Evolutionary conservation across 2,113 vertebrate species (phyloP), one percentile per base, ranked within the genome.

Genomic region (Eolophus roseicapilla): DNA sequence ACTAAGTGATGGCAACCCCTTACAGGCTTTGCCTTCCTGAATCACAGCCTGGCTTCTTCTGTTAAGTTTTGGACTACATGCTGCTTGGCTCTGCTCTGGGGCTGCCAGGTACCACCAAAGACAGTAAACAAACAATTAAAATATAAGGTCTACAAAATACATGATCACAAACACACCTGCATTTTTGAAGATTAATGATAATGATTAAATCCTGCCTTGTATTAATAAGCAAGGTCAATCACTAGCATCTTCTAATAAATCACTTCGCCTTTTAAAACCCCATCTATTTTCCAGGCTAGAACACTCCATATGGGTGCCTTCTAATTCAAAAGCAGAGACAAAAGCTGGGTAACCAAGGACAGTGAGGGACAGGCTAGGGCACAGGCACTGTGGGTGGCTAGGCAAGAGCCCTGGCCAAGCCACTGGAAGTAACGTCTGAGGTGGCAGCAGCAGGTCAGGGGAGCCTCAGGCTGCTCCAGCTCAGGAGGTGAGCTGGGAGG

Each of bases 1-100:
- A 59, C 37, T 71, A n/a, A 70, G 16, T 0, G 0, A 50, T 0
- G 0, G 31, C 37, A 77, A 31, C 9, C 13, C 43, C 33, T 82
- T 71, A 57, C 10, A 63, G 31, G 10, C 21, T 50, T 82, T 31
- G 37, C 23, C 23, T 13, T 65, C 31, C 57, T 64, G 43, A 44
- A 50, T 39, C 37, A 71, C 43, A 77, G 29, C 19, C 11, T 57
- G 33, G 31, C 16, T 76, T 70, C 41, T 86, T 75, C 33, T 31
- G 10, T 29, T 44, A 12, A 25, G 9, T 27, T 92, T 71, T 17
- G 14, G 33, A 49, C 39, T 18, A 47, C 21, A 41, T 27, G 29
- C 27, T 77, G 39, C 19, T 35, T 37, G 18, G 47, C 21, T 43
- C 55, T 71, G 44, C 39, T 67, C n/a, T 47, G n/a, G n/a, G 44